phyloP scores from a whole-genome alignment of 2,888 invertebrate genomes.

The Rotaria sp. region DNA sequence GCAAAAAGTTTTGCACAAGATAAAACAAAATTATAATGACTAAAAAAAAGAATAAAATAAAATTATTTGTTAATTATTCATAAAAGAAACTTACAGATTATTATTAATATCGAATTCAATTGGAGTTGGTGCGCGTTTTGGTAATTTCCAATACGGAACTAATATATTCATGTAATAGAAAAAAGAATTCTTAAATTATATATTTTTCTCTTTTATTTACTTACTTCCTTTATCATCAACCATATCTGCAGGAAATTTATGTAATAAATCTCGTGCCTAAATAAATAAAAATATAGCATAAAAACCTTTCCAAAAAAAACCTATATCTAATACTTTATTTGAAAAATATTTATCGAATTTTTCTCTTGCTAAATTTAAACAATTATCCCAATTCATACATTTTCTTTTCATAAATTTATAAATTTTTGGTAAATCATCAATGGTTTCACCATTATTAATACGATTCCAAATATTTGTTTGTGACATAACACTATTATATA shows the following conservation, averaged over 20 bases:
- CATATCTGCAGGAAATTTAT: slow-evolving; percentile 54
- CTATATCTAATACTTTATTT: slow-evolving; percentile 48
- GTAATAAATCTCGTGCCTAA: slow-evolving; percentile 52
- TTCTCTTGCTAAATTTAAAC: slow-evolving; percentile 49
- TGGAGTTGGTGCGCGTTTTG: slow-evolving; percentile 53
- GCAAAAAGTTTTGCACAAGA: slow-evolving; percentile 50
- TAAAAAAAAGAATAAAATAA: slow-evolving; percentile 42
- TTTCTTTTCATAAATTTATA: slow-evolving; percentile 46
- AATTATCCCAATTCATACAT: slow-evolving; percentile 47
- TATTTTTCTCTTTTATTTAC: no score
- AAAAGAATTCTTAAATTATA: no score
- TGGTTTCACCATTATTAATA: slow-evolving; percentile 44
- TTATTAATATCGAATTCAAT: slow-evolving; percentile 48
- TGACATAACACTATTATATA: slow-evolving; percentile 52
- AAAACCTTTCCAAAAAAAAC: not conserved
- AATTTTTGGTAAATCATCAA: slow-evolving; percentile 48
- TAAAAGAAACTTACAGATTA: slow-evolving; percentile 45
- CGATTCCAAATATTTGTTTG: slow-evolving; percentile 42
- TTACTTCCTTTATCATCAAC: slow-evolving; percentile 48
- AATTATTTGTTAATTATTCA: not conserved
- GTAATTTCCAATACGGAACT: slow-evolving; percentile 55
- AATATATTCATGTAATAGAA: slow-evolving; percentile 41
- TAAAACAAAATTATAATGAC: slow-evolving; percentile 48
- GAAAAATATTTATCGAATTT: slow-evolving; percentile 56
- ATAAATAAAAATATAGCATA: slow-evolving; percentile 34